Evolutionary conservation across 2,888 invertebrate species (phyloP).

Genomic region (Cecidostiba fungosa): DNA sequence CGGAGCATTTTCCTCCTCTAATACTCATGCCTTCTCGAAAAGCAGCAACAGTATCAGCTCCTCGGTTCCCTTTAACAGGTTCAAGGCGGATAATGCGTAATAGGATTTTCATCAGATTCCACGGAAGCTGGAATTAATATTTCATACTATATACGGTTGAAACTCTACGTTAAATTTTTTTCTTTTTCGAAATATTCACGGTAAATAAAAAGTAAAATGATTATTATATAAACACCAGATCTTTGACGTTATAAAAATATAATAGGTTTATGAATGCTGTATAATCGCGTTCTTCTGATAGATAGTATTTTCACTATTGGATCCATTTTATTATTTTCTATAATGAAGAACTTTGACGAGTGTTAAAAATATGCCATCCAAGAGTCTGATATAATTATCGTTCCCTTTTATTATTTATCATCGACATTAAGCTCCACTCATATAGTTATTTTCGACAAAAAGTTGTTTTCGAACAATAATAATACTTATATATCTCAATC

Average conservation of each 20-base stretch:
- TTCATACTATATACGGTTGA: neutral
- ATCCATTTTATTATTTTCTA: too few relatives aligned
- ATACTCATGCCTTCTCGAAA: neutral
- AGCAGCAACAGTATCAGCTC: neutral
- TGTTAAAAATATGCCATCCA: neutral
- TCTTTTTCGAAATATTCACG: too few relatives aligned
- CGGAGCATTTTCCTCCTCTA: constrained; percentile 48
- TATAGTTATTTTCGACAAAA: neutral
- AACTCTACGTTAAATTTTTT: too few relatives aligned
- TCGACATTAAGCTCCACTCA: neutral
- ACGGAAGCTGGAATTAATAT: neutral
- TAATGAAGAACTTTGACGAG: too few relatives aligned
- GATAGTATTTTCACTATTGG: too few relatives aligned
- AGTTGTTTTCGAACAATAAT: neutral
- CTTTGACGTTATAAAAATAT: too few relatives aligned
- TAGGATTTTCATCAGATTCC: neutral
- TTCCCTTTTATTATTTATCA: neutral
- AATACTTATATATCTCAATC: neutral
- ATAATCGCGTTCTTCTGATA: too few relatives aligned
- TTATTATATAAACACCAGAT: too few relatives aligned
- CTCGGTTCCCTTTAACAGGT: neutral
- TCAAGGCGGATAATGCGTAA: constrained; percentile 16
- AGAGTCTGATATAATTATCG: neutral
- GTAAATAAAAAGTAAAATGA: too few relatives aligned
- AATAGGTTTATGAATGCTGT: too few relatives aligned